phyloP scores from a whole-genome alignment of 1,140 invertebrate species.

The Bathynomus jamesi region DNA sequence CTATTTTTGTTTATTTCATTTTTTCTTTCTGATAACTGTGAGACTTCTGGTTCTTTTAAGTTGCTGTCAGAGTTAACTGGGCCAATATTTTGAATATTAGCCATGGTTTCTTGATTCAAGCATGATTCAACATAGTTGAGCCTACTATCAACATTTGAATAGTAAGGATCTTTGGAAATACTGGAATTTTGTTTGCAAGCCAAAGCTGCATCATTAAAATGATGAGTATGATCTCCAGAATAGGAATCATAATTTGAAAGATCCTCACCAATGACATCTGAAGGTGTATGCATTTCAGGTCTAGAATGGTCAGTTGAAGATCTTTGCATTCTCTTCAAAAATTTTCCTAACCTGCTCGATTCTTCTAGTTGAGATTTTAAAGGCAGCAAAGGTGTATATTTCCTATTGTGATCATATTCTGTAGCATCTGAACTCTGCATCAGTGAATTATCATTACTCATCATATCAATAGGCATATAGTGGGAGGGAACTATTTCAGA shows the following conservation, averaged over 20 bases:
- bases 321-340: constrained; percentile 22
- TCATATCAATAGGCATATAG: too few relatives aligned
- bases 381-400: background rate
- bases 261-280: constrained; percentile 1
- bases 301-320: constrained; percentile 25
- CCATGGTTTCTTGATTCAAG: too few relatives aligned
- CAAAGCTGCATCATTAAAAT: background rate
- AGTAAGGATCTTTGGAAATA: background rate
- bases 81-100: too few relatives aligned
- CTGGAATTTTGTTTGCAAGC: background rate
- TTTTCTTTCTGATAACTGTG: too few relatives aligned
- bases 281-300: constrained; percentile 18
- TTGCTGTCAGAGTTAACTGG: too few relatives aligned
- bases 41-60: too few relatives aligned
- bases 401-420: background rate
- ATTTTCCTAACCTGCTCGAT: constrained; percentile 28
- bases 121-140: too few relatives aligned
- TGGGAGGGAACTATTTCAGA: too few relatives aligned
- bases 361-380: constrained; percentile 18
- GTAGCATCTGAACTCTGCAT: too few relatives aligned
- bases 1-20: too few relatives aligned
- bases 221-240: background rate
- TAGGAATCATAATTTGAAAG: background rate
- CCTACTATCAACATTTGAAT: too few relatives aligned
- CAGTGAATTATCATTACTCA: too few relatives aligned